Percentiles rank a stretch among this genome's conserved stretches.
Evolutionary conservation across 2,888 invertebrate genomes (phyloP).

Genomic region (Apocheima hispidaria): DNA sequence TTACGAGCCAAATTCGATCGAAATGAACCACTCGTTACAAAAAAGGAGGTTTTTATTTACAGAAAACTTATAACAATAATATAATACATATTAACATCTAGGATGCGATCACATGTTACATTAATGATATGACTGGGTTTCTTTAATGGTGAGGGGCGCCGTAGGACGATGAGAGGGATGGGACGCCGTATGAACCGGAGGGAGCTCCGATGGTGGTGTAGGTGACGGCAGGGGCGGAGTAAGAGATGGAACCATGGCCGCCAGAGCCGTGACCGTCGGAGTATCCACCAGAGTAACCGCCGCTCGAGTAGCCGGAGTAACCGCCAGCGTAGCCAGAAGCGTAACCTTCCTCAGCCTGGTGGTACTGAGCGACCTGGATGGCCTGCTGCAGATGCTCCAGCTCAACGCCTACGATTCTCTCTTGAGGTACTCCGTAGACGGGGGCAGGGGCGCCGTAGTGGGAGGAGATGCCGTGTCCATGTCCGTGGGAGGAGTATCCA

Average conservation of each 20-base stretch:
- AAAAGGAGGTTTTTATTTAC: constrained; percentile 82
- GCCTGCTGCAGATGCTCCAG: constrained; percentile 94
- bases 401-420: constrained; percentile 93
- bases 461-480: constrained; percentile 84
- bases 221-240: constrained; percentile 59
- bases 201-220: constrained; percentile 77
- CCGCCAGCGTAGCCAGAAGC: constrained; percentile 69
- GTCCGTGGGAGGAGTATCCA: constrained; percentile 78
- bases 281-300: constrained; percentile 52
- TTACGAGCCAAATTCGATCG: constrained; percentile 30
- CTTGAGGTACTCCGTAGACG: constrained; percentile 88
- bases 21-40: constrained; percentile 54
- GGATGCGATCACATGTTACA: constrained; percentile 82
- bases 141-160: constrained; percentile 78
- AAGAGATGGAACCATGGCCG: constrained; percentile 58
- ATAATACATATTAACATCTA: constrained; percentile 80
- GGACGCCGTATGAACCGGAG: constrained; percentile 82
- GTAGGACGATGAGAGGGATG: constrained; percentile 76
- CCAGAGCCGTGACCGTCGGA: constrained; percentile 60
- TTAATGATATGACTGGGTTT: constrained; percentile 75
- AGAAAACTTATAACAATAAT: constrained; percentile 80
- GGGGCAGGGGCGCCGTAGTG: constrained; percentile 90
- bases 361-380: constrained; percentile 95
- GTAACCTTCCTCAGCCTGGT: constrained; percentile 88
- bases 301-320: constrained; percentile 59